Base-by-base conservation (phyloP, 2,888 invertebrate species). In the Drosophila tripunctata region DNA sequence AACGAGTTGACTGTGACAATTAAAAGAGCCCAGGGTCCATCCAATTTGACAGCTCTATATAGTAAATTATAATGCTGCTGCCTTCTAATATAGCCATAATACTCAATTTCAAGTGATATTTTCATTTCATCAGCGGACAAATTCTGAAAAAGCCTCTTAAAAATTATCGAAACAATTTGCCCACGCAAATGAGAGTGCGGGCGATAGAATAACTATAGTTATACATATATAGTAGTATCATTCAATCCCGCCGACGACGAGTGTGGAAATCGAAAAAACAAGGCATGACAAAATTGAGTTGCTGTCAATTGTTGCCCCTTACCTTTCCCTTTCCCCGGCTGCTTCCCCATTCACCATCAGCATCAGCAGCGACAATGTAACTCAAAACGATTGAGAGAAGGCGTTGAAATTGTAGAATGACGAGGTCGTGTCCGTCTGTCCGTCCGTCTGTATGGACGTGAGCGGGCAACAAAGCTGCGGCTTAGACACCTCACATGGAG, bases 231-330 rank as follows among this genome's bases (percentile, higher is more conserved):
- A n/a, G 10, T 22, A 8, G 12, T 40, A 19, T 15, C 36, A 36
- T 41, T 22, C 31, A 30, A n/a, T 35, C 40, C 31, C 5, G 6
- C 31, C 5, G 6, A 4, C 10, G 35, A 35, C 54, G 57, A 58
- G 55, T 74, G 68, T 74, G 75, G 71, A 70, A 78, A 78, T 73
- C 58, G 70, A 85, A 78, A 66, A 58, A 72, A 72, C 73, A 66
- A 82, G 86, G 47, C 83, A 68, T 82, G 86, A 82, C 79, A 79
- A 85, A 85, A 67, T 81, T 81, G 79, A 85, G 76, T 67, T 58
- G 79, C 72, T 63, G 86, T 73, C 86, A 85, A 82, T 81, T 73
- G 79, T 58, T 65, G 63, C 22, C 64, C 19, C 40, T 17, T 3
- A 17, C 6, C 17, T 30, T 5, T 15, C 30, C 22, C 51, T 14